Evolutionary conservation across 2,113 vertebrate genomes (phyloP).

Genomic region (Microtus ochrogaster): DNA sequence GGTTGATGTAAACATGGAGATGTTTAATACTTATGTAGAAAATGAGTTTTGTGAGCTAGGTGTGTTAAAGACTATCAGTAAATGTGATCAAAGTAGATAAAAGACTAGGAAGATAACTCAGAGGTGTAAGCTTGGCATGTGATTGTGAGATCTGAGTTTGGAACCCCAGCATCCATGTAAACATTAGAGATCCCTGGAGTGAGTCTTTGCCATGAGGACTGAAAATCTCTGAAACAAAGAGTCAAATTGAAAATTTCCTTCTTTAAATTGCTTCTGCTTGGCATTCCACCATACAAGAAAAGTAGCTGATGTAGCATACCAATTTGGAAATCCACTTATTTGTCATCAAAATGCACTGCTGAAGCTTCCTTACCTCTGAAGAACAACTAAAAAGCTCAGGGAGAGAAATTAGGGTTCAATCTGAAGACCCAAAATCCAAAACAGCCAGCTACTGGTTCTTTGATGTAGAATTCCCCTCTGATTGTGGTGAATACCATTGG

Average conservation of each 20-base stretch:
- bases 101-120: too few relatives aligned
- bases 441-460: too few relatives aligned
- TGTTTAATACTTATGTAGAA: background rate
- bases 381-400: too few relatives aligned
- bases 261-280: background rate
- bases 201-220: background rate
- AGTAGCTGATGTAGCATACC: background rate
- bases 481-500: too few relatives aligned
- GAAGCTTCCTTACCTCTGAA: background rate
- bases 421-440: too few relatives aligned
- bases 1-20: background rate
- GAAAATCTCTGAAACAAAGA: too few relatives aligned
- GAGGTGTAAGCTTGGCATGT: background rate
- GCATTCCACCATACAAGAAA: background rate
- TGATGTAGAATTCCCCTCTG: too few relatives aligned
- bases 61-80: background rate
- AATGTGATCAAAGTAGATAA: background rate
- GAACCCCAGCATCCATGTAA: background rate
- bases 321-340: conserved; percentile 1
- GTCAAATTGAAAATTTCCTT: background rate
- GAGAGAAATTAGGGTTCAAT: too few relatives aligned
- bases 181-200: background rate
- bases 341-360: background rate
- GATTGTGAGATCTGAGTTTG: background rate
- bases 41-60: background rate